These are phyloP conservation scores for Albula glossodonta DNA, from an alignment of 2,113 vertebrate species.

Conservation along the genomic window DNA sequence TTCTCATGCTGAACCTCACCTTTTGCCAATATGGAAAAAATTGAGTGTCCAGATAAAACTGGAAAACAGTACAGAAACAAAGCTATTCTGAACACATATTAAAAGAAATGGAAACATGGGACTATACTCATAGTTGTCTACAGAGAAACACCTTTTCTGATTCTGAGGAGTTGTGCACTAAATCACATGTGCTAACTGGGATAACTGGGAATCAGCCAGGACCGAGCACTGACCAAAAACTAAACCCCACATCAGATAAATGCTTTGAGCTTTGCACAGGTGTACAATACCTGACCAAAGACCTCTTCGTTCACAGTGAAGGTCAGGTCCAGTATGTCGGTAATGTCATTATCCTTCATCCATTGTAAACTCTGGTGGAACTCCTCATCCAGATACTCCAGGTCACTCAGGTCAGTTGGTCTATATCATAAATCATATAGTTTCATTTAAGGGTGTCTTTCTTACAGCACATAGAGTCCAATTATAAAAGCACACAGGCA, in stretches of 20 bases:
- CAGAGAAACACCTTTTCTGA: no score
- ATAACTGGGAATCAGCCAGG: not conserved
- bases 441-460: not conserved
- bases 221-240: not conserved
- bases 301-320: slow-evolving; percentile 98
- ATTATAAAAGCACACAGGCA: not conserved
- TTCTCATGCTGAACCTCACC: no score
- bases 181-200: not conserved
- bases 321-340: slow-evolving; percentile 93
- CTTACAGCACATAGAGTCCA: no score
- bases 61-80: no score
- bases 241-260: not conserved
- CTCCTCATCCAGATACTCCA: slow-evolving; percentile 97
- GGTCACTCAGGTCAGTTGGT: slow-evolving; percentile 90
- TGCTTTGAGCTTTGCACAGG: not conserved
- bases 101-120: no score
- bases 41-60: no score
- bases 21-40: no score
- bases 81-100: no score
- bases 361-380: slow-evolving; percentile 98
- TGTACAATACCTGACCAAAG: slow-evolving; percentile 86
- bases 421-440: slow-evolving; percentile 55
- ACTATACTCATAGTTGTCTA: no score
- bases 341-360: slow-evolving; percentile 99
- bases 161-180: not conserved